These are phyloP conservation scores for Poeciliopsis turrubarensis DNA, from an alignment of 2,113 vertebrate genomes.

Conservation along the genomic window DNA sequence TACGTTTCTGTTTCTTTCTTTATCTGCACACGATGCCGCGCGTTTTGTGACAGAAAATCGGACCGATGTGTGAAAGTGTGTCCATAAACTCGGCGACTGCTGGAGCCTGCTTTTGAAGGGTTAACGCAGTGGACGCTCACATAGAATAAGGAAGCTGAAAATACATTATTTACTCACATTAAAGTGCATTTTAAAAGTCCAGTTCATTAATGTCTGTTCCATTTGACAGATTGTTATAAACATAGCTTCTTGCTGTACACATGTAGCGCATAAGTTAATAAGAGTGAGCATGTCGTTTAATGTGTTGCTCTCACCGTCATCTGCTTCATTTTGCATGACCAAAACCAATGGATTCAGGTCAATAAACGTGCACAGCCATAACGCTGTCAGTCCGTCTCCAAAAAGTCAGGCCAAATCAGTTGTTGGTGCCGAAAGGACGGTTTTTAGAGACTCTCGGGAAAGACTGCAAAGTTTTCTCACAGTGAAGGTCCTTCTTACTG, in stretches of 20 bases:
- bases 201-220: neutral
- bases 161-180: neutral
- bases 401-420: slow-evolving; percentile 49
- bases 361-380: neutral
- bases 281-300: neutral
- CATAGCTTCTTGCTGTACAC: neutral
- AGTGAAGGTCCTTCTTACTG: neutral
- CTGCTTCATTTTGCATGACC: neutral
- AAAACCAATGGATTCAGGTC: neutral
- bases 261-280: neutral
- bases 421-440: neutral
- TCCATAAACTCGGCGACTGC: neutral
- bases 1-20: slow-evolving; percentile 41
- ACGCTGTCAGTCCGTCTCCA: neutral
- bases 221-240: neutral
- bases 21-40: neutral
- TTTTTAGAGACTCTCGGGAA: neutral
- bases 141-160: slow-evolving; percentile 37
- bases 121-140: neutral
- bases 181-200: neutral
- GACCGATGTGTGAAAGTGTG: neutral
- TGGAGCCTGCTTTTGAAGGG: too few species aligned
- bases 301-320: neutral
- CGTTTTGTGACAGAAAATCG: neutral
- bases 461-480: neutral